Conservation (phyloP, 2,797 vertebrate genomes). For the Pseudochromis fuscus region DNA sequence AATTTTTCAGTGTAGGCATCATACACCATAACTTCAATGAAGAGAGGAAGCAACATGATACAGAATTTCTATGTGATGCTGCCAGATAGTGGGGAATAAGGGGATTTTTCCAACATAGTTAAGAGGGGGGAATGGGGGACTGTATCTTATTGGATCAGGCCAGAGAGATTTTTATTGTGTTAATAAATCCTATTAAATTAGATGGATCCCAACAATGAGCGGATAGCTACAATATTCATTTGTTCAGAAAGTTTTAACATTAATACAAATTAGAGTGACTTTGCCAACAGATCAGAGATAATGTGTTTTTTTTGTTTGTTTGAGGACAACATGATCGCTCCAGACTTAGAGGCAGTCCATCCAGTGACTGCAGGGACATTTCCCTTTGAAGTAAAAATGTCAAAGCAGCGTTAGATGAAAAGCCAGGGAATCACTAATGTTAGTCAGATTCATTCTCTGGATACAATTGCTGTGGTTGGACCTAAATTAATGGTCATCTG, state of each 20-base stretch:
- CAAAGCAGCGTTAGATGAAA: not conserved
- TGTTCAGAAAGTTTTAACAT: not conserved
- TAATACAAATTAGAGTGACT: not conserved
- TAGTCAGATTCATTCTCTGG: not conserved
- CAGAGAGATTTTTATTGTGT: not conserved
- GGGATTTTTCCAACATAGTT: not conserved
- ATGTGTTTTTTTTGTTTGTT: not conserved
- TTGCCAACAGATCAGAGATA: not conserved
- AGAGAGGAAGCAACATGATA: slow-evolving; percentile 1
- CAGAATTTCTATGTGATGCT: slow-evolving; percentile 7
- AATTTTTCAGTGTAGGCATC: slow-evolving; percentile 6
- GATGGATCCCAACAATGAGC: not conserved
- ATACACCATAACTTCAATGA: not conserved
- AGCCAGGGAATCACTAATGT: not conserved
- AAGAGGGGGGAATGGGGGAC: not conserved
- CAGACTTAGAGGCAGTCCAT: not conserved
- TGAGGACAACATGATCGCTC: not conserved
- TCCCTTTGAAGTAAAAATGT: not conserved
- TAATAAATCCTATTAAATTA: not conserved
- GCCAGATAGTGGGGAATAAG: not conserved
- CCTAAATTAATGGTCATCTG: not conserved
- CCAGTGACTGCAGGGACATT: not conserved
- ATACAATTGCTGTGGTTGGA: not conserved
- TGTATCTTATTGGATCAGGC: not conserved
- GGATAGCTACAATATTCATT: not conserved